Base-by-base conservation (phyloP, 2,888 invertebrate genomes). In the Poecilus cupreus region DNA sequence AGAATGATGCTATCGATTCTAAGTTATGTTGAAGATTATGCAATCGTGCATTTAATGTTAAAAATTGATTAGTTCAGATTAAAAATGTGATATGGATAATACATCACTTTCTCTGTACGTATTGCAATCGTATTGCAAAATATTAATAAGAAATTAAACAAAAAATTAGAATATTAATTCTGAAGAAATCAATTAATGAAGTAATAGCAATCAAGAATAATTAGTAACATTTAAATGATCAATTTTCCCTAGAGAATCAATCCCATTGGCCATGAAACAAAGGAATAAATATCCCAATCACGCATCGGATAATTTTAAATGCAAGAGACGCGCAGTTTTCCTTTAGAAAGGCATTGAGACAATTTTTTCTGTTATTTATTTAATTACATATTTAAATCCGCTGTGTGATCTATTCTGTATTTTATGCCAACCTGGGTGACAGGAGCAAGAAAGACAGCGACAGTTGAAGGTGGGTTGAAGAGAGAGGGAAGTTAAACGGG, bases 291-390 rank as follows among this genome's bases (percentile, higher is more conserved):
- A 18, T 51, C 8, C 18, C 10, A 51, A 18, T 51, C 51, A 18
- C 51, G 20, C 51, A 16, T 13, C 46, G n/a, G 18, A 18, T 18
- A 51, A 51, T 51, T 43, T 43, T 8, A 32, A 32, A 32, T 32
- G 32, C 32, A 32, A 32, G 3, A 43, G 11, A 11, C 43, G 11
- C 43, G 46, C 32, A 6, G 32, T 32, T 74, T 51, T 75, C 75
- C 51, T 13, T 75, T 78, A 78, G 78, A 78, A 78, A 78, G 78
- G 78, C 57, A 46, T 20, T 2, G 16, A 3, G 51, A 10, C 10
- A 13, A 54, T 43, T 75, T 49, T 49, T n/a, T 32, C 32, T 49
- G 22, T 24, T 49, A 43, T 46, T 46, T 46, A 46, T 74, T 74
- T 46, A 74, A 49, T 18, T 64, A 20, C 64, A 18, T 13, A 51